Conservation (phyloP, 2,797 vertebrate species). For the Sebastes itinus region DNA sequence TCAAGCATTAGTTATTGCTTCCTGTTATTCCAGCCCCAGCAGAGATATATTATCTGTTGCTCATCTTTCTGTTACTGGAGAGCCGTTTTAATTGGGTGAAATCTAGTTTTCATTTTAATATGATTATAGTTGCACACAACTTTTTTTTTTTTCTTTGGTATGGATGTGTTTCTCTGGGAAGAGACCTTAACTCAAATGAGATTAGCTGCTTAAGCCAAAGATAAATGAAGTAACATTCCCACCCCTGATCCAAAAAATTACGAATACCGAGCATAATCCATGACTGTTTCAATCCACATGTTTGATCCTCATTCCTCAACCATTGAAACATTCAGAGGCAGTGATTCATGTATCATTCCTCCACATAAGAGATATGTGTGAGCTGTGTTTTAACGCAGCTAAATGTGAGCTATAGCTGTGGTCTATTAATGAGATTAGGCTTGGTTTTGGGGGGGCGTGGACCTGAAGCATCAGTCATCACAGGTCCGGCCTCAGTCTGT, state of each 20-base stretch:
- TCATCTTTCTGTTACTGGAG: background rate
- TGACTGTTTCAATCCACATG: background rate
- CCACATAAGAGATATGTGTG: background rate
- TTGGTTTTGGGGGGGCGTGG: background rate
- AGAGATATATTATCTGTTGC: background rate
- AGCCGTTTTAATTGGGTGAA: background rate
- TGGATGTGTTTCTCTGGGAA: background rate
- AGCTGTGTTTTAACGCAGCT: background rate
- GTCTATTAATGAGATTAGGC: background rate
- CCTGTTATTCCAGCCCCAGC: background rate
- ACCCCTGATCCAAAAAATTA: background rate
- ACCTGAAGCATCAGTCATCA: background rate
- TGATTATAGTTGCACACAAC: background rate
- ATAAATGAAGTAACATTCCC: background rate
- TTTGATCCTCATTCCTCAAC: background rate
- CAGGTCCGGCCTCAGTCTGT: background rate
- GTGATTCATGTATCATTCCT: background rate
- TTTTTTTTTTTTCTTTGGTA: background rate
- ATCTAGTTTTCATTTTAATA: background rate
- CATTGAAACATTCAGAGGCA: background rate
- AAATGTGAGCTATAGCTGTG: background rate
- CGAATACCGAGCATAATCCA: background rate
- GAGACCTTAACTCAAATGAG: background rate
- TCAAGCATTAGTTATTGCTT: background rate
- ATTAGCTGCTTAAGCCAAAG: background rate